Conservation (phyloP, 37 sponge, comb jelly and placozoan species). For the Dysidea cf. avara region DNA sequence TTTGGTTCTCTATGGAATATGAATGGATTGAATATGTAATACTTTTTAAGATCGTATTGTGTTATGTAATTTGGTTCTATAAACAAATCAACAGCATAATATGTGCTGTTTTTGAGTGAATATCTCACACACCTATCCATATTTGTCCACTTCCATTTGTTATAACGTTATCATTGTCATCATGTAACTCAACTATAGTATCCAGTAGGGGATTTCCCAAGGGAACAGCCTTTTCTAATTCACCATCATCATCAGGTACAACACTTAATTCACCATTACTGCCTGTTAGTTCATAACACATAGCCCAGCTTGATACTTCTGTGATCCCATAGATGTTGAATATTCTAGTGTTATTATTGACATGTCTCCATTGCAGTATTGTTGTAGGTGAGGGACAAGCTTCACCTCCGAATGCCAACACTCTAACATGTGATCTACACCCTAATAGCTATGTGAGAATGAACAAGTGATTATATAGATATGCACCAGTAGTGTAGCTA, state of each 20-base stretch:
- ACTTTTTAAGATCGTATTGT: neutral
- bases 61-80: neutral
- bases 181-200: conserved; percentile 58
- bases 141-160: conserved; percentile 51
- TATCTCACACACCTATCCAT: conserved; percentile 57
- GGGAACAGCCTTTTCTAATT: conserved; percentile 27
- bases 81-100: neutral
- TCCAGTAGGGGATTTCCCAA: conserved; percentile 67
- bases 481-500: too few species aligned
- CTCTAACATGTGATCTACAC: conserved; percentile 40
- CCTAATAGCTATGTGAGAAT: conserved; percentile 43
- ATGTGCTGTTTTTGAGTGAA: neutral
- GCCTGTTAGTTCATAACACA: conserved; percentile 50
- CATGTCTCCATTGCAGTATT: conserved; percentile 48
- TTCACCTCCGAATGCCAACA: conserved; percentile 92
- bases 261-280: neutral
- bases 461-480: too few species aligned
- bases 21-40: neutral
- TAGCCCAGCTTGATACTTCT: conserved; percentile 93
- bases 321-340: conserved; percentile 95
- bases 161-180: conserved; percentile 5
- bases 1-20: neutral
- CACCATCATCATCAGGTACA: neutral
- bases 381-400: conserved; percentile 39
- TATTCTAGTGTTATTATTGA: conserved; percentile 62